Evolutionary conservation across 2,888 invertebrate genomes (phyloP).

Genomic region (Punctoribates punctum): DNA sequence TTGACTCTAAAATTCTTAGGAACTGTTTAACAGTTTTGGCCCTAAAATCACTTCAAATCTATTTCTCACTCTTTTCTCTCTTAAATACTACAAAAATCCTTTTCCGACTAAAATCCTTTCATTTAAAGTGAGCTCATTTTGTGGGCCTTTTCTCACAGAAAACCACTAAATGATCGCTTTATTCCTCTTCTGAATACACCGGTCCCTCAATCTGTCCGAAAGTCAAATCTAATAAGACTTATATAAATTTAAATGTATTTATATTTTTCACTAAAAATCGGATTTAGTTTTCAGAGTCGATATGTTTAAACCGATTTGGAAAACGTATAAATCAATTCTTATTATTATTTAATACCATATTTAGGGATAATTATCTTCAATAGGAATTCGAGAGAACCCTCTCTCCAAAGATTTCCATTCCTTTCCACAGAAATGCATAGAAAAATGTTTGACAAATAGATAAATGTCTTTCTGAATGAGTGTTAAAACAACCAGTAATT

Average conservation of each 20-base stretch:
- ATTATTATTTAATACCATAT: constrained; percentile 3
- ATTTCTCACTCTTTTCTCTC: neutral
- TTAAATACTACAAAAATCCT: neutral
- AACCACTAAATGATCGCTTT: neutral
- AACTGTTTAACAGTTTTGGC: constrained; percentile 5
- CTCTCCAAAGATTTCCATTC: too few species aligned
- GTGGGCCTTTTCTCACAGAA: neutral
- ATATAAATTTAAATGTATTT: neutral
- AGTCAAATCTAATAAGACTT: constrained; percentile 1
- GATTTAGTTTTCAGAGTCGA: neutral
- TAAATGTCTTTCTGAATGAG: too few species aligned
- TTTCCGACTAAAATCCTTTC: neutral
- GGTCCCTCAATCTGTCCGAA: neutral
- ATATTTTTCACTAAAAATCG: neutral
- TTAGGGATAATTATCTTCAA: neutral
- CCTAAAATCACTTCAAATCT: neutral
- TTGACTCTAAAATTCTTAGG: constrained; percentile 10
- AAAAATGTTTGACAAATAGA: too few species aligned
- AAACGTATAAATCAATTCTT: neutral
- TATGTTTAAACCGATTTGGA: neutral
- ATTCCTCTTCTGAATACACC: neutral
- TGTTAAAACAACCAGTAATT: too few species aligned
- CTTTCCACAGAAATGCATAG: too few species aligned
- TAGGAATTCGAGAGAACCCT: neutral
- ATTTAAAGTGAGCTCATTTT: neutral